Conservation (phyloP, 2,113 vertebrate species). For the Indicator indicator region DNA sequence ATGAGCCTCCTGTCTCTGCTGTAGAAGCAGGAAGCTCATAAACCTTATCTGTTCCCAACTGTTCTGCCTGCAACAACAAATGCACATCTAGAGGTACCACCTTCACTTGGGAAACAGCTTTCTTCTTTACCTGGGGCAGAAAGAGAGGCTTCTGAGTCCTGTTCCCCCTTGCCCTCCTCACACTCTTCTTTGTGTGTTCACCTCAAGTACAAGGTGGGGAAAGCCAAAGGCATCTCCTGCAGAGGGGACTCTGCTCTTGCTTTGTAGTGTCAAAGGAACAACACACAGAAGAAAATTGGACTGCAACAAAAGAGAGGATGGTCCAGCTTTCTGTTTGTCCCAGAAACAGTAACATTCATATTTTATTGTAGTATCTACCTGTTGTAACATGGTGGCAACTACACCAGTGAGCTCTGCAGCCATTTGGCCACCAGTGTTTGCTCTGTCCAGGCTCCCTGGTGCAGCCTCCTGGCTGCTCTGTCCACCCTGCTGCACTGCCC, state of each 20-base stretch:
- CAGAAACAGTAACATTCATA: fast-evolving
- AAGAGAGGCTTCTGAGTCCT: not conserved
- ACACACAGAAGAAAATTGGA: no score
- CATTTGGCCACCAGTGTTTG: not conserved
- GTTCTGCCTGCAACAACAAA: not conserved
- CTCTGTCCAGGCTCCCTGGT: not conserved
- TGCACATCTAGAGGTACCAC: not conserved
- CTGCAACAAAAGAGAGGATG: not conserved
- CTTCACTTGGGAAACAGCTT: not conserved
- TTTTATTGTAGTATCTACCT: not conserved
- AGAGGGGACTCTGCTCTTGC: not conserved
- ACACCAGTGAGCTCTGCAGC: no score
- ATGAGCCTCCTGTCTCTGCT: fast-evolving
- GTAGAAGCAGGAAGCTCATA: not conserved
- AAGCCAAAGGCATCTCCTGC: not conserved
- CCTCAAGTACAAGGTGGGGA: fast-evolving
- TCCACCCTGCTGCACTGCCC: not conserved
- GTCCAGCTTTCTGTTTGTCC: not conserved
- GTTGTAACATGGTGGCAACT: not conserved
- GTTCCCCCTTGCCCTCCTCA: not conserved
- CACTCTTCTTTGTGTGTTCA: not conserved
- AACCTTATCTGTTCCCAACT: not conserved
- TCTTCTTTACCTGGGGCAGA: not conserved
- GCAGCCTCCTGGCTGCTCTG: not conserved
- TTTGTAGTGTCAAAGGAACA: not conserved